A percentile compares a stretch with the other conserved stretches of the same genome.
phyloP scores from a whole-genome alignment of 1,140 invertebrate species.

The Orius insidiosus region DNA sequence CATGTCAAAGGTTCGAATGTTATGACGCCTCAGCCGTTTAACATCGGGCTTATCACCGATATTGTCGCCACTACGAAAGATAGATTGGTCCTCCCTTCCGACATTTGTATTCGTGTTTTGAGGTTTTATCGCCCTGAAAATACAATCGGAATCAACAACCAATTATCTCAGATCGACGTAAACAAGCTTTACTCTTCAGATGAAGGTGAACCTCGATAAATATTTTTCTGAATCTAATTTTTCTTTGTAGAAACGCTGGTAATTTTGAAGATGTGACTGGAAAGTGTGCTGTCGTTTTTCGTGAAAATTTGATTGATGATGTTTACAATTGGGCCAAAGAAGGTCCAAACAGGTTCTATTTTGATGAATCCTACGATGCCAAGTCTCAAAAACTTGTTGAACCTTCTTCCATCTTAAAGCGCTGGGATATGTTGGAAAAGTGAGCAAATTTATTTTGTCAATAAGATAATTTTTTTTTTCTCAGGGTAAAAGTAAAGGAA shows the following conservation, averaged over 20 bases:
- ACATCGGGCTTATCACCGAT: conserved; percentile 43
- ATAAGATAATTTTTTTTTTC: neutral
- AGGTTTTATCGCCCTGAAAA: conserved; percentile 66
- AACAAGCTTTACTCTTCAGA: conserved; percentile 63
- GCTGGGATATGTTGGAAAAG: conserved; percentile 40
- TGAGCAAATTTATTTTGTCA: conserved; percentile 23
- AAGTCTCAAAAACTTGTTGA: conserved; percentile 38
- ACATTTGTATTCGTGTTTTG: conserved; percentile 47
- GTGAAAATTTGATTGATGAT: conserved; percentile 33
- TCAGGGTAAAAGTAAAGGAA: conserved; percentile 41
- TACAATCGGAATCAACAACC: conserved; percentile 35
- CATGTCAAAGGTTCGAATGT: conserved; percentile 55
- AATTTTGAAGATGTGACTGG: conserved; percentile 35
- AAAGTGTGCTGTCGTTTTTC: conserved; percentile 42
- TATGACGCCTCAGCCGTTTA: conserved; percentile 57
- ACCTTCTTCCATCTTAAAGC: conserved; percentile 35
- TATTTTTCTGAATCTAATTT: too few species aligned
- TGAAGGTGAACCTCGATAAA: conserved; percentile 33
- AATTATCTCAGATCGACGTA: conserved; percentile 41
- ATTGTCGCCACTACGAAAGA: conserved; percentile 34
- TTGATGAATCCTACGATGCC: conserved; percentile 47
- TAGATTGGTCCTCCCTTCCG: conserved; percentile 30
- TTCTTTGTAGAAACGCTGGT: conserved; percentile 32
- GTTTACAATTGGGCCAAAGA: conserved; percentile 38
- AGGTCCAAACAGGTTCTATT: conserved; percentile 60